Base-by-base conservation (phyloP, 2,888 invertebrate species). In the Apoda limacodes region DNA sequence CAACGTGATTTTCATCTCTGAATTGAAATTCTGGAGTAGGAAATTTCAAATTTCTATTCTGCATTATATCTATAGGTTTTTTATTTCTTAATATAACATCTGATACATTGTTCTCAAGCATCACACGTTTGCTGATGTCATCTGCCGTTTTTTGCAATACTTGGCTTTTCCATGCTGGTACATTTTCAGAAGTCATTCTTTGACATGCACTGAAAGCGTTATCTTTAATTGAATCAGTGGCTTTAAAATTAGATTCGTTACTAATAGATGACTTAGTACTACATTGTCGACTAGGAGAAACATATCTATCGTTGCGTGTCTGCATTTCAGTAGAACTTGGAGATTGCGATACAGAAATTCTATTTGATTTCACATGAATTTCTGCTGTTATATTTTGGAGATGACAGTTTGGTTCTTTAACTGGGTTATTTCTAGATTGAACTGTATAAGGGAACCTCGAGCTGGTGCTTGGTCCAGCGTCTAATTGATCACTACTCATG, bases 41-140 rank as follows among this genome's bases (percentile, higher is more conserved):
- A 15, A 81, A 58, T 44, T 69, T 80, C 1, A 82, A 72, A 37
- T 81, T 81, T n/a, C 82, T 81, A 28, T 82, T 81, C 40, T 78
- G 78, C 19, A 76, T 70, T 44, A 81, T 81, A 23, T 82, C 82
- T 34, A 81, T 46, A 5, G 71, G 55, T 38, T 74, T 74, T 25
- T 52, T 60, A 25, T 52, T 65, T 50, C 61, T 60, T 4, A 49
- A 47, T 29, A 68, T 40, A 1, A 63, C 60, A 33, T 67, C 67
- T 9, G 71, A 56, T 59, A 72, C 67, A 50, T 80, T 72, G 40
- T 66, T 74, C 32, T 80, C 80, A 6, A 71, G 48, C 21, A 62
- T 59, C 2, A 66, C 64, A 42, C 74, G 54, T 45, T 70, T 76
- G 39, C 68, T 57, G 13, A 80, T 74, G 34, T 80, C 80, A 21